Base-by-base conservation (phyloP, 2,888 invertebrate genomes). In the Cephalotes varians region DNA sequence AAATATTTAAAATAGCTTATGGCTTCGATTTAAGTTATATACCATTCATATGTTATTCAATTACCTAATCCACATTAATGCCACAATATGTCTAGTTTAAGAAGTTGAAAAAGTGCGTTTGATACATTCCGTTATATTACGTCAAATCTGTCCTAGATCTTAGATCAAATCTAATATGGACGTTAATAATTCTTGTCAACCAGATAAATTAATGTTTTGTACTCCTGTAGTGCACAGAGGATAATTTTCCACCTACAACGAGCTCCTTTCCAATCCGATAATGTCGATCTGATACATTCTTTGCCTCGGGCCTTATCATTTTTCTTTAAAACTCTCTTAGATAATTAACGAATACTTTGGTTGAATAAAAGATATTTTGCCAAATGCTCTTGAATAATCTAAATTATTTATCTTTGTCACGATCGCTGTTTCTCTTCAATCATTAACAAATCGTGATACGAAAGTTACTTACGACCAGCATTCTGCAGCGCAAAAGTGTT, bases 121-220 rank as follows among this genome's bases (percentile, higher is more conserved):
- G 34, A 71, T 79, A 56, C 56, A 79, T 79, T 79, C 77, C 77
- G 21, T 60, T 64, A 62, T n/a, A 31, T 74, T 77, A 69, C 77
- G 71, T 79, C 21, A 56, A 54, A 69, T 54, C 54, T 69, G 77
- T 44, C 56, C 71, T 79, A 77, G 77, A 77, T 79, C 77, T 79
- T 18, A 44, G 51, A 51, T 51, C 21, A 51, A 1, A 51, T 51
- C 69, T 12, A 71, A 81, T 81, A 86, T 86, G 90, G 89, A 91
- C 90, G 91, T 90, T 92, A 92, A 92, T 92, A 91, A 91, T 88
- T 90, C 88, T 82, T 72, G 86, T 81, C 86, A 87, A 87, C 88
- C 85, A 80, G 88, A 88, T 89, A 90, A 85, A 85, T 86, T 85
- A 79, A 71, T 82, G 77, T 88, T 87, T 91, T 87, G 90, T 87